Conservation (phyloP, 2,113 vertebrate species). For the Ailuropoda melanoleuca region DNA sequence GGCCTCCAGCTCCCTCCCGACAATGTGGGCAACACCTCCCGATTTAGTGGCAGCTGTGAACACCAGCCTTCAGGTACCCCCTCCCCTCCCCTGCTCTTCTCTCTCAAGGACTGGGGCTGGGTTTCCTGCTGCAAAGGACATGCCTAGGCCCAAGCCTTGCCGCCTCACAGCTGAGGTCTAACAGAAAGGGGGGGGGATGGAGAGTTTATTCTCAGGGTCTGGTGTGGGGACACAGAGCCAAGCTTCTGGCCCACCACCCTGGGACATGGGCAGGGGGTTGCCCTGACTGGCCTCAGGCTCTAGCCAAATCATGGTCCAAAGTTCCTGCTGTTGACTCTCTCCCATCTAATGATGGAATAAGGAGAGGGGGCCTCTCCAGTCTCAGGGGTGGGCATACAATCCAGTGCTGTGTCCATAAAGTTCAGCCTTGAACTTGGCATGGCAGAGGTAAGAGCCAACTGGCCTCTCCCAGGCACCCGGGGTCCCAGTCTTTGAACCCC, state of each 20-base stretch:
- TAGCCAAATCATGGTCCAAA: neutral
- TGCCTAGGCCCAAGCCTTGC: neutral
- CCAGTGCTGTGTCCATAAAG: neutral
- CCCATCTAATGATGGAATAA: neutral
- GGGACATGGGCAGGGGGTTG: neutral
- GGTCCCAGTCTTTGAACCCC: conserved; percentile 28
- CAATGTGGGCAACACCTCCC: conserved; percentile 69
- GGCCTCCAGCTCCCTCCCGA: conserved; percentile 49
- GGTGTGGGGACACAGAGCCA: neutral
- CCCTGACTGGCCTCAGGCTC: neutral
- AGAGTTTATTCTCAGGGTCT: neutral
- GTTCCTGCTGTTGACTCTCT: neutral
- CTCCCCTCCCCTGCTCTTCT: neutral
- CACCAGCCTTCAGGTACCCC: conserved; percentile 42
- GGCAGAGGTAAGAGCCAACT: neutral
- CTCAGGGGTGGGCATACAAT: neutral
- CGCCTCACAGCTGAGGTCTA: neutral
- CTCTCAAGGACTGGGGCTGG: neutral
- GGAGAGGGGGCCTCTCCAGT: neutral
- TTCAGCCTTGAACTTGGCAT: neutral
- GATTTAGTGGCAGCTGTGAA: conserved; percentile 78
- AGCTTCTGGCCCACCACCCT: neutral
- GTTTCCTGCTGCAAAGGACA: neutral
- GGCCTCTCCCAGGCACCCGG: neutral
- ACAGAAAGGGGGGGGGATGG: neutral